Evolutionary conservation across 2,113 vertebrate species (phyloP).

Genomic region (Pelodiscus sinensis): DNA sequence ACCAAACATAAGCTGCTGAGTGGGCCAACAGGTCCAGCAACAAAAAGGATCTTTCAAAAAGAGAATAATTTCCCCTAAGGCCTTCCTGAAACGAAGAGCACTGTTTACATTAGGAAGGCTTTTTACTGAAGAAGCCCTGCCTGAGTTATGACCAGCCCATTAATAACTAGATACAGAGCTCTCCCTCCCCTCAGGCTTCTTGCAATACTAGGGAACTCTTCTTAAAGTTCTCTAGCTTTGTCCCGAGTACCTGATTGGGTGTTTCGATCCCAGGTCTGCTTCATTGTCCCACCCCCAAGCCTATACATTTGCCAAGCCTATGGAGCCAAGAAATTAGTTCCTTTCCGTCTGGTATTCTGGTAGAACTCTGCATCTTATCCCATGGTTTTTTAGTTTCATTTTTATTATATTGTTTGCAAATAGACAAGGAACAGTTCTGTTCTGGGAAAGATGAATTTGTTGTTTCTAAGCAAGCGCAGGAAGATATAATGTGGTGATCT

Average conservation of each 20-base stretch:
- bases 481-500: not conserved
- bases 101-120: constrained; percentile 35
- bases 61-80: not conserved
- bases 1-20: constrained; percentile 15
- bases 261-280: not conserved
- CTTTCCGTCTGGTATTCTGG: not conserved
- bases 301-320: not conserved
- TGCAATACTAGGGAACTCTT: not conserved
- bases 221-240: not conserved
- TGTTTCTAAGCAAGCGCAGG: not conserved
- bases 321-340: not conserved
- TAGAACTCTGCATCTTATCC: accelerated
- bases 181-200: not conserved
- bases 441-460: not conserved
- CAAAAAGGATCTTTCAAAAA: constrained; percentile 13
- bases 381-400: not conserved
- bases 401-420: not conserved
- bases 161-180: not conserved
- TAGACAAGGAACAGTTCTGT: not conserved
- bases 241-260: not conserved
- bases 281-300: not conserved
- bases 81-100: not conserved
- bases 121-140: not conserved
- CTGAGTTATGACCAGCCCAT: not conserved
- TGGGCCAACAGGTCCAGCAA: constrained; percentile 47